Evolutionary conservation across 2,113 vertebrate species (phyloP), one percentile per base, ranked within the genome.

Genomic region (Chloropsis cyanopogon): DNA sequence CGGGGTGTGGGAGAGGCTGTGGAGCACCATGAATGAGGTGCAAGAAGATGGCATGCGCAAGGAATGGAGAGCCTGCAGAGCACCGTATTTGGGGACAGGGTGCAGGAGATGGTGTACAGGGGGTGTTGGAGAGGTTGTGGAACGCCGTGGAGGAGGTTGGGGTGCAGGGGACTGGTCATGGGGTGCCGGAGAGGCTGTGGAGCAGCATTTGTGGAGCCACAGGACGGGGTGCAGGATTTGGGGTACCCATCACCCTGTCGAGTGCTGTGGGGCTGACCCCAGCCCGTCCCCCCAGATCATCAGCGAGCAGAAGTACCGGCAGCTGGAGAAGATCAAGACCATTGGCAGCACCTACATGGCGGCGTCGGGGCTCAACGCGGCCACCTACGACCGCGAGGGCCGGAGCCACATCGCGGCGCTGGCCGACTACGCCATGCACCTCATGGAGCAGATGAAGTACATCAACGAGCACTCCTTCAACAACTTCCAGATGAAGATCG

Each of bases 341-440:
- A 99, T 99, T 3, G 99, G 99, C 54, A 99, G 99, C 95, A 99
- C 99, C 50, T 99, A 99, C 98, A 99, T 99, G 99, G 99, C 99
- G 0, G 99, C 99, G 6, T 99, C 99, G 0, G 99, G 99, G 56
- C 98, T 99, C 28, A 99, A 99, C 5, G 99, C 98, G 89, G 98
- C 98, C 97, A 99, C 99, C 29, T 99, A 99, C 6, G 99, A 99
- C 94, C 86, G 86, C 8, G 86, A 93, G 86, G 92, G 92, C 63
- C 86, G 92, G 11, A 90, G 92, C 92, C 92, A 93, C 86, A 86
- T 90, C 23, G 86, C 86, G 5, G 92, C 92, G 4, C 82, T 93
- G 63, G 92, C 92, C 14, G 92, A 93, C 92, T 93, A 93, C 49
- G 92, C 92, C 82, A 93, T 93, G 92, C 82, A 87, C 53, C 88